phyloP scores from a whole-genome alignment of 1,140 invertebrate genomes.

The Drosophila insularis region DNA sequence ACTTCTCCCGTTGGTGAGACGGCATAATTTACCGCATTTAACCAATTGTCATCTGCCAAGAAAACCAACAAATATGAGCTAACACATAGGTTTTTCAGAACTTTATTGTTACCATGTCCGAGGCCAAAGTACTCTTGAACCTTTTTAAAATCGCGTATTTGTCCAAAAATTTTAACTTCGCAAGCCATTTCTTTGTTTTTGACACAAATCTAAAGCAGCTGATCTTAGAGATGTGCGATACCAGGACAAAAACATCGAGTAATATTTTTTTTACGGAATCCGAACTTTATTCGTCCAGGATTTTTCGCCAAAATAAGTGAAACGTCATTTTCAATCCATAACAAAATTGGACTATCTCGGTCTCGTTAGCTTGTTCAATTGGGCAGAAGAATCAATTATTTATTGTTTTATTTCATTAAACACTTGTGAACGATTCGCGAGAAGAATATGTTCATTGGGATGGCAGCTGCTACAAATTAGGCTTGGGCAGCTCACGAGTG shows the following conservation, averaged over 20 bases:
- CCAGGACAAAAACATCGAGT: neutral
- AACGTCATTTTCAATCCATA: too few species aligned
- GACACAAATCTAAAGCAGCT: conserved; percentile 40
- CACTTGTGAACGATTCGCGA: too few species aligned
- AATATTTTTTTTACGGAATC: too few species aligned
- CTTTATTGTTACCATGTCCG: conserved; percentile 72
- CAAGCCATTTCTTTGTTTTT: conserved; percentile 85
- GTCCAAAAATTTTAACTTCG: conserved; percentile 87
- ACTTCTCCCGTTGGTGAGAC: conserved; percentile 89
- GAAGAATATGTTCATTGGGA: too few species aligned
- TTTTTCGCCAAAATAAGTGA: too few species aligned
- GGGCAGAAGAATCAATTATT: too few species aligned
- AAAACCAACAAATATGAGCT: neutral
- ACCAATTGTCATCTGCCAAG: conserved; percentile 86
- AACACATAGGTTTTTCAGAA: conserved; percentile 26
- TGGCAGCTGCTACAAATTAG: too few species aligned
- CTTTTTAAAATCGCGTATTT: conserved; percentile 85
- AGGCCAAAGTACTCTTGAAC: conserved; percentile 84
- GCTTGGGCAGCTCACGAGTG: too few species aligned
- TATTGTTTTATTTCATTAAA: too few species aligned
- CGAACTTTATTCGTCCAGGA: too few species aligned
- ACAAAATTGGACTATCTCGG: too few species aligned
- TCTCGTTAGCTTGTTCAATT: too few species aligned
- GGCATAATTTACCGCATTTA: conserved; percentile 88
- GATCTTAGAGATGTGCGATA: neutral